Evolutionary conservation across 2,113 vertebrate genomes (phyloP).

Genomic region (Myotis davidii): DNA sequence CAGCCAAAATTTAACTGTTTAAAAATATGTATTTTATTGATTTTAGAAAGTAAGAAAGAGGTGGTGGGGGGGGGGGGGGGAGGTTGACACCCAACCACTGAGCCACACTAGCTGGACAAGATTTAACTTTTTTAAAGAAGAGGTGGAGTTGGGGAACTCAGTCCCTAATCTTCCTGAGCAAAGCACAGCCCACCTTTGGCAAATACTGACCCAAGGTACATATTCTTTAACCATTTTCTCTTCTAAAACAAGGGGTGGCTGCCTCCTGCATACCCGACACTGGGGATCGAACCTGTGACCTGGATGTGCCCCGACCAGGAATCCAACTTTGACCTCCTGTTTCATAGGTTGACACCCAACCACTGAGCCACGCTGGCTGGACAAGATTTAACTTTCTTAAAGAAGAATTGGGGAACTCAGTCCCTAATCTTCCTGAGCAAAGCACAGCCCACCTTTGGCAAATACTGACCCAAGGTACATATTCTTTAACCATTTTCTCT

Average conservation of each 20-base stretch:
- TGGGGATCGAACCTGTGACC: too few relatives aligned
- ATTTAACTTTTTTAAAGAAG: neutral
- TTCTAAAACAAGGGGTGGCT: neutral
- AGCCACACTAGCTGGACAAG: neutral
- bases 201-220: neutral
- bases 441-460: neutral
- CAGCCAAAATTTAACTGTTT: neutral
- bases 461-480: neutral
- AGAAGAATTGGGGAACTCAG: neutral
- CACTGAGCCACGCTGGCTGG: neutral
- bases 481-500: neutral
- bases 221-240: constrained; percentile 3
- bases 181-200: neutral
- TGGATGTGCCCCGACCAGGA: too few relatives aligned
- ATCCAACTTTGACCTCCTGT: too few relatives aligned
- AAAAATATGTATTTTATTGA: too few relatives aligned
- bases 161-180: neutral
- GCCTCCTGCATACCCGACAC: too few relatives aligned
- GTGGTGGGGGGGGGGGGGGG: too few relatives aligned
- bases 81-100: neutral
- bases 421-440: neutral
- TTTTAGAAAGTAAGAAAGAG: too few relatives aligned
- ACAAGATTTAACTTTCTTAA: neutral
- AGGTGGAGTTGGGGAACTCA: neutral
- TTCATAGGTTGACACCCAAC: neutral